Evolutionary conservation across 2,797 vertebrate species (phyloP).

Genomic region (Psittacula echo): DNA sequence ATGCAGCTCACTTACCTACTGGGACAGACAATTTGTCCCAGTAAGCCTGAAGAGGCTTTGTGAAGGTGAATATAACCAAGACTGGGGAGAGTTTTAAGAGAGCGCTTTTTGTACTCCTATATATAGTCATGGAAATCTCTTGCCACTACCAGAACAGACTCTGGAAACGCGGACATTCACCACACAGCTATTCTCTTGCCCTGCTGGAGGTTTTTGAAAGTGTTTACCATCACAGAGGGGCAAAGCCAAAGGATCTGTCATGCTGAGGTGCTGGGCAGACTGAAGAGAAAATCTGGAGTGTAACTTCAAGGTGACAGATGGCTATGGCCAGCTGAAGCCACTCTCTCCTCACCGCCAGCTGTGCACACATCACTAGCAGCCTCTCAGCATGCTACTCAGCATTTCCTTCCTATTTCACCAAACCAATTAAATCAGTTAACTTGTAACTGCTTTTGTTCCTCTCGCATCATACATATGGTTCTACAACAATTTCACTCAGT

Average conservation of each 20-base stretch:
- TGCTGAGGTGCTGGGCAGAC: neutral
- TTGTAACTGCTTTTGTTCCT: neutral
- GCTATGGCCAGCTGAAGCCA: neutral
- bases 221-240: neutral
- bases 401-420: neutral
- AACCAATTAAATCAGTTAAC: neutral
- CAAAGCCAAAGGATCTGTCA: neutral
- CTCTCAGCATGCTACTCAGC: neutral
- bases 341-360: neutral
- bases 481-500: neutral
- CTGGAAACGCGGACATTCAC: accelerated
- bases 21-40: neutral
- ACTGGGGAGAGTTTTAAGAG: neutral
- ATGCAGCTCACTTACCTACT: neutral
- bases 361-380: neutral
- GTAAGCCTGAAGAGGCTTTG: neutral
- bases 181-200: accelerated
- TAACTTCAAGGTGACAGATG: neutral
- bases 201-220: neutral
- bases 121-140: neutral
- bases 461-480: neutral
- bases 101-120: neutral
- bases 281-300: neutral
- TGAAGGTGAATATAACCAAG: neutral
- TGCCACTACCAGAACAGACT: neutral